A percentile compares a stretch with the other conserved stretches of the same genome.
Conservation (phyloP, 2,888 invertebrate species). For the Conomelus anceps region DNA sequence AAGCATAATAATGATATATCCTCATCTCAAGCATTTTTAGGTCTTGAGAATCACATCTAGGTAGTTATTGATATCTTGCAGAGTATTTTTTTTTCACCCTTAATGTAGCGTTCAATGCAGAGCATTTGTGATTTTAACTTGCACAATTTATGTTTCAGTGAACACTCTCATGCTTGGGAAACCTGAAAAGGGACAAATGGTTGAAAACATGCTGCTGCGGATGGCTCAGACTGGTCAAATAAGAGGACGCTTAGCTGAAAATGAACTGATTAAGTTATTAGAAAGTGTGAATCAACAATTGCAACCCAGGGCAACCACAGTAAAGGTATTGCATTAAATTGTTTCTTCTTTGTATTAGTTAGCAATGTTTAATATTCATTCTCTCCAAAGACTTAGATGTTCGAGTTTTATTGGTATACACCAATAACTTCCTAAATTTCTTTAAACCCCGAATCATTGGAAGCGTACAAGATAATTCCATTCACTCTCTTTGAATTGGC, state of each 20-base stretch:
- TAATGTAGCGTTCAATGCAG: no score
- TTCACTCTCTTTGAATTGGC: no score
- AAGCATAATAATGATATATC: no score
- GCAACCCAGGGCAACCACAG: slow-evolving; percentile 65
- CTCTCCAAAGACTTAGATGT: neutral
- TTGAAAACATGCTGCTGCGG: slow-evolving; percentile 87
- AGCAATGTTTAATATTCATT: neutral
- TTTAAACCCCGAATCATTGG: no score
- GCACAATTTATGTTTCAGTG: slow-evolving; percentile 52
- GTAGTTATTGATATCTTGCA: no score
- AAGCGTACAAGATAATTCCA: no score
- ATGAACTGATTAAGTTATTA: slow-evolving; percentile 73
- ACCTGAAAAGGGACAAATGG: slow-evolving; percentile 92
- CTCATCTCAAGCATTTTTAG: no score
- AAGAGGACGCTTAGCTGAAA: slow-evolving; percentile 72
- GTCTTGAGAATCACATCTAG: no score
- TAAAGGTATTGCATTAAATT: slow-evolving; percentile 50
- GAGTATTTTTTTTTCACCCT: no score
- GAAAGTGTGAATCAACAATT: slow-evolving; percentile 82
- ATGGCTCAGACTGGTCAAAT: slow-evolving; percentile 94
- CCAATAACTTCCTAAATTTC: no score
- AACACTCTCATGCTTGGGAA: slow-evolving; percentile 89
- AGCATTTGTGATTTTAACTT: neutral
- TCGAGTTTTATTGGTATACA: neutral
- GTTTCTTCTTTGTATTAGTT: neutral